Base-by-base conservation (phyloP, 2,113 vertebrate species). In the Apteryx owenii region DNA sequence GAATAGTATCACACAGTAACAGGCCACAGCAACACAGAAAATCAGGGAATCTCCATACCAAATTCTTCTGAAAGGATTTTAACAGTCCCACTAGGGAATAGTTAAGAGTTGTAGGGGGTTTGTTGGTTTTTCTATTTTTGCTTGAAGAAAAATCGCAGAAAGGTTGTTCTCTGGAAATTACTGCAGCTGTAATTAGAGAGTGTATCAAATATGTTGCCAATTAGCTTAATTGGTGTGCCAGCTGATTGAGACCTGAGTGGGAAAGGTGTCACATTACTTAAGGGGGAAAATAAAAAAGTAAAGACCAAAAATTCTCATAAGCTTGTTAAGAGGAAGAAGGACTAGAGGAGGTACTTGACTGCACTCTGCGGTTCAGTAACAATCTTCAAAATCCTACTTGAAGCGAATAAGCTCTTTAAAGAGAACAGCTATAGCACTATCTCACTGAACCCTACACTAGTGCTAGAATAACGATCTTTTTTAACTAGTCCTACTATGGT, bases 141-240 rank as follows among this genome's bases (percentile, higher is more conserved):
- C 70, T 44, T 77, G 69, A 73, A 92, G 33, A 78, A 85, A 82
- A 86, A 81, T 40, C 58, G 56, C 42, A 81, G 51, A 48, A 93
- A 76, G 42, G 40, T 14, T 69, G 58, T 85, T 90, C 76, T 83
- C 56, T 58, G 72, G 53, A 86, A 83, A 62, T 18, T 31, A 89
- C 72, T 90, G 46, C 85, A 86, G n/a, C 42, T 87, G 84, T 87
- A 95, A 97, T 97, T 97, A 96, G 60, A n/a, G 50, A 89, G 62
- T 76, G 29, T 81, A 95, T 85, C 51, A 82, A 69, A 82, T 64
- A 69, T 42, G 50, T 62, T 70, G 53, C 90, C 91, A 95, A 66
- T 82, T 88, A 88, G 42, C 90, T 82, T 92, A 95, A 92, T 85
- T 91, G 62, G 66, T 28, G n/a, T 13, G 60, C 90, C 80, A 36